Percentiles rank a stretch among this genome's conserved stretches.
Evolutionary conservation across 1,140 invertebrate species (phyloP).

Genomic region (Pseudomyrmex gracilis): DNA sequence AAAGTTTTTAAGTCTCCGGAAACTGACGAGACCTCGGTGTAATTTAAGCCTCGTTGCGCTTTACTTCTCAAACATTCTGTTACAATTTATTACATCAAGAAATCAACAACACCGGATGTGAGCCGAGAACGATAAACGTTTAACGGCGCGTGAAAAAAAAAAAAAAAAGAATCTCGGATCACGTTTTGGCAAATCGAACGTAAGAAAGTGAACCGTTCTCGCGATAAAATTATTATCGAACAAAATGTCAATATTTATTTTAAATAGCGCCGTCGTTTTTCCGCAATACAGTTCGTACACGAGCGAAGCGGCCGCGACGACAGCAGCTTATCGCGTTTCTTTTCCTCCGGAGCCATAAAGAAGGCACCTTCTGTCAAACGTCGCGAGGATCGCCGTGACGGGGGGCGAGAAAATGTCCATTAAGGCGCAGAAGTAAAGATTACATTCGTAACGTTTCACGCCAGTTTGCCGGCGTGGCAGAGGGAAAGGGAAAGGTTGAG

Average conservation of each 20-base stretch:
- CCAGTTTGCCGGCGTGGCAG: constrained; percentile 52
- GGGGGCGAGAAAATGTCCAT: constrained; percentile 60
- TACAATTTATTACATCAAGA: constrained; percentile 48
- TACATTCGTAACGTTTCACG: constrained; percentile 77
- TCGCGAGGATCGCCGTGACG: constrained; percentile 10
- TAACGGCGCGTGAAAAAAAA: constrained; percentile 37
- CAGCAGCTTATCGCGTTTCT: constrained; percentile 43
- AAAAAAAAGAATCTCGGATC: constrained; percentile 11
- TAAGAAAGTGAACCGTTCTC: background rate
- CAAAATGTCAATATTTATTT: constrained; percentile 24
- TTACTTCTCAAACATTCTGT: constrained; percentile 61
- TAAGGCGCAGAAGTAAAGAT: constrained; percentile 78
- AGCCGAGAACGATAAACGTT: constrained; percentile 30
- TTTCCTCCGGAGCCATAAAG: constrained; percentile 40
- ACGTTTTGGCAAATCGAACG: background rate
- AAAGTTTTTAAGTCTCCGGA: constrained; percentile 80
- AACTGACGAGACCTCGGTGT: constrained; percentile 70
- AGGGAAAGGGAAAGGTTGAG: constrained; percentile 32
- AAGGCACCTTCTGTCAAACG: constrained; percentile 57
- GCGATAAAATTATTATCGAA: background rate
- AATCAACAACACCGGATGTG: constrained; percentile 29
- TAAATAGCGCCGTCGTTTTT: constrained; percentile 16
- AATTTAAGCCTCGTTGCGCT: constrained; percentile 72
- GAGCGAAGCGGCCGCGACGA: background rate
- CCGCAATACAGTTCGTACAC: constrained; percentile 38